Base-by-base conservation (phyloP, 1,140 invertebrate species). In the Anastrepha ludens region DNA sequence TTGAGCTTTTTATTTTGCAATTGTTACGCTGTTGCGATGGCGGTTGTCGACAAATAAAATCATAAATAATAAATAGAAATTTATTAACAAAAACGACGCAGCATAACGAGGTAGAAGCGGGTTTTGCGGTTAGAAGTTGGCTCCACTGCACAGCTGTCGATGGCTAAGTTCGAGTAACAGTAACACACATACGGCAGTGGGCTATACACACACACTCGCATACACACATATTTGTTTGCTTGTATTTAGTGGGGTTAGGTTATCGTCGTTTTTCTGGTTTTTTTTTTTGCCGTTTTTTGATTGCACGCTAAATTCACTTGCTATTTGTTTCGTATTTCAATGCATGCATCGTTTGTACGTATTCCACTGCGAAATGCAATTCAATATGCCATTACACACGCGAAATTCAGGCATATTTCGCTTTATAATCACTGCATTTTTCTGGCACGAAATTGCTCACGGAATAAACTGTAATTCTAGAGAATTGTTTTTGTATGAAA, bases 361-460 rank as follows among this genome's bases (percentile, higher is more conserved):
- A 81, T 81, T 81, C n/a, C 74, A 81, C 64, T 15, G 44, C 41
- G 3, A 47, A 81, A 81, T 81, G 74, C 74, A 81, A 81, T 81
- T 55, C 47, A 81, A 81, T 58, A 58, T 50, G 47, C 47, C 55
- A 13, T 81, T 58, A n/a, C 47, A 58, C n/a, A 58, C 39, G 41
- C 44, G 47, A 74, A 74, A 13, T 74, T 7, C 67, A 74, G 4
- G 41, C 41, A 44, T 29, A 65, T 15, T 6, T 67, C 64, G 29
- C 64, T 0, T 67, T 67, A 9, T 41, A 67, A 67, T 67, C 64
- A 39, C 50, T 6, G 29, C 64, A 41, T 9, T 74, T 74, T 74
- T 81, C 47, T 55, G n/a, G 74, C 20, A 55, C 74, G 9, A 20
- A 81, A 47, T 81, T 47, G 9, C 17, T 81, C 17, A 29, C 20